phyloP scores from a whole-genome alignment of 2,888 invertebrate species.

The Temnothorax unifasciatus region DNA sequence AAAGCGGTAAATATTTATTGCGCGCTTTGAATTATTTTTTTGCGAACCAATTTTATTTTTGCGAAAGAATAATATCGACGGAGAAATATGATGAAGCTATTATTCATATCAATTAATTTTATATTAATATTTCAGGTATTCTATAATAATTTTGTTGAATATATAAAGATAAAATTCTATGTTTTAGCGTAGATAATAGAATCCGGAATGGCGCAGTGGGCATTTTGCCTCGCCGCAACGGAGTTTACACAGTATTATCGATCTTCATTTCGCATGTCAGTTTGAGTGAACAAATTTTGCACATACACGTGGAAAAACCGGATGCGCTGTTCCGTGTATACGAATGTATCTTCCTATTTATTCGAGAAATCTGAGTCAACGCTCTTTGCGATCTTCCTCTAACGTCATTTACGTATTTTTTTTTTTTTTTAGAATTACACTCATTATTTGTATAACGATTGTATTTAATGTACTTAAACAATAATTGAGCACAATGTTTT shows the following conservation, averaged over 20 bases:
- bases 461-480: background rate
- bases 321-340: background rate
- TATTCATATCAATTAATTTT: constrained; percentile 6
- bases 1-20: background rate
- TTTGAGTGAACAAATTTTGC: constrained; percentile 20
- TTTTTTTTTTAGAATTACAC: background rate
- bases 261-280: constrained; percentile 50
- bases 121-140: constrained; percentile 9
- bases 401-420: background rate
- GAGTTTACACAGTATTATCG: constrained; percentile 63
- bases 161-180: background rate
- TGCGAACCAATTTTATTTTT: background rate
- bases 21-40: background rate
- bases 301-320: background rate
- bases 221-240: constrained; percentile 72
- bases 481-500: background rate
- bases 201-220: constrained; percentile 74
- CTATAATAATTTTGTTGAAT: background rate
- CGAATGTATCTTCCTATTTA: constrained; percentile 9
- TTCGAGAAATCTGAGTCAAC: background rate
- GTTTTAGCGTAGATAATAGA: constrained; percentile 40
- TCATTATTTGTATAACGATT: background rate
- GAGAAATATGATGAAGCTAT: background rate
- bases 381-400: background rate
- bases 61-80: background rate